Conservation (phyloP, 2,888 invertebrate species). For the Venustoraphidia nigricollis region DNA sequence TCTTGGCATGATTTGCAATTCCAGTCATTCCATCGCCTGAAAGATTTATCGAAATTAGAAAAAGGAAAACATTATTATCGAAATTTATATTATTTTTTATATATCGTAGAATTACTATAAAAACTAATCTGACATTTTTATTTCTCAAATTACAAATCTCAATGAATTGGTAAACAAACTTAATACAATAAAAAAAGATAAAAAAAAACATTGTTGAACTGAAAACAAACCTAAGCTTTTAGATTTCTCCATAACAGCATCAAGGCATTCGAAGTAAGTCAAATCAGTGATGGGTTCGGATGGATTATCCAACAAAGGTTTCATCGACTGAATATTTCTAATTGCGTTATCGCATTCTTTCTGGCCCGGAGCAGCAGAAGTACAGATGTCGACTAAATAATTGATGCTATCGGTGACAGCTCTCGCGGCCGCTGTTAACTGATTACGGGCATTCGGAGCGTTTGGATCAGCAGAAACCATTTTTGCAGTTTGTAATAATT, state of each 20-base stretch:
- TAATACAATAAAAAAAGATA: neutral
- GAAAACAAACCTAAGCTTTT: conserved; percentile 38
- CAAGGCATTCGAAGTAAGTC: conserved; percentile 88
- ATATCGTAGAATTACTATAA: too few species aligned
- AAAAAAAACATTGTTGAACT: too few species aligned
- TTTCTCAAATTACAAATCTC: too few species aligned
- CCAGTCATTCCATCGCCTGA: conserved; percentile 83
- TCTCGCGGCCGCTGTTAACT: conserved; percentile 72
- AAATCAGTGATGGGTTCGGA: conserved; percentile 76
- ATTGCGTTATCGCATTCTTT: conserved; percentile 94
- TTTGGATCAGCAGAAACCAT: conserved; percentile 78
- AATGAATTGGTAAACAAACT: too few species aligned
- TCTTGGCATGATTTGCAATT: conserved; percentile 83
- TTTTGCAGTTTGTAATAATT: conserved; percentile 75
- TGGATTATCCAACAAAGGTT: conserved; percentile 69
- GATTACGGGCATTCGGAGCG: conserved; percentile 82
- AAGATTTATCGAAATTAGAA: conserved; percentile 9
- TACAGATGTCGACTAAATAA: conserved; percentile 72
- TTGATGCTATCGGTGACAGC: conserved; percentile 89
- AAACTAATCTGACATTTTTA: too few species aligned
- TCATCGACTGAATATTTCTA: conserved; percentile 74
- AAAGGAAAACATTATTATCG: too few species aligned
- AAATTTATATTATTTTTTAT: too few species aligned
- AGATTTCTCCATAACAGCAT: conserved; percentile 77
- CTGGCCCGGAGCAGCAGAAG: conserved; percentile 85